These are phyloP conservation scores for Acrossocheilus fasciatus DNA, from an alignment of 2,797 vertebrate species.

Conservation along the genomic window DNA sequence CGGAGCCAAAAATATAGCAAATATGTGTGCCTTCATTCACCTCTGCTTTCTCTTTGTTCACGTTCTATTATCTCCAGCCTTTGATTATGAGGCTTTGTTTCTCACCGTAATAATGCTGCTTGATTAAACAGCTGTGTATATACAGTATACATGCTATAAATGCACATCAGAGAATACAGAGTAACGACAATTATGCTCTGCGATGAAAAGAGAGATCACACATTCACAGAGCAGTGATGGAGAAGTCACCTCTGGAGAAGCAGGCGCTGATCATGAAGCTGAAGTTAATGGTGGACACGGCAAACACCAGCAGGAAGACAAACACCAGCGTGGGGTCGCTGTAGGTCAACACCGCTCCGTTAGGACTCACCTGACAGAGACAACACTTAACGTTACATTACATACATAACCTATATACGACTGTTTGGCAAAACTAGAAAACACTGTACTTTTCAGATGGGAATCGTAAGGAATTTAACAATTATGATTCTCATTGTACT, in stretches of 20 bases:
- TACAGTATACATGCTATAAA: neutral
- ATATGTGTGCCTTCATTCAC: neutral
- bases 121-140: neutral
- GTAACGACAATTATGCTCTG: neutral
- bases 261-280: slow-evolving; percentile 99
- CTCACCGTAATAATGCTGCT: neutral
- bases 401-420: neutral
- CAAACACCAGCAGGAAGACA: slow-evolving; percentile 87
- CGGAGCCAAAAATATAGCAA: neutral
- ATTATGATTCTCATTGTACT: neutral
- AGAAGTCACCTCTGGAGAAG: slow-evolving; percentile 88
- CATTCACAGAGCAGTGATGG: neutral
- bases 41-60: neutral
- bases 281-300: slow-evolving; percentile 91
- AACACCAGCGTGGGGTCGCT: slow-evolving; percentile 94
- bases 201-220: neutral
- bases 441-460: neutral
- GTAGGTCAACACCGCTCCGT: slow-evolving; percentile 88
- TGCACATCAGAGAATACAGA: neutral
- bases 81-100: neutral
- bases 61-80: neutral
- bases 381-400: neutral
- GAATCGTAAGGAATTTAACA: neutral
- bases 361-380: slow-evolving; percentile 84
- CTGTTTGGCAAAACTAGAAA: neutral